Conservation (phyloP, 2,888 invertebrate species). For the Ferrisia virgata region DNA sequence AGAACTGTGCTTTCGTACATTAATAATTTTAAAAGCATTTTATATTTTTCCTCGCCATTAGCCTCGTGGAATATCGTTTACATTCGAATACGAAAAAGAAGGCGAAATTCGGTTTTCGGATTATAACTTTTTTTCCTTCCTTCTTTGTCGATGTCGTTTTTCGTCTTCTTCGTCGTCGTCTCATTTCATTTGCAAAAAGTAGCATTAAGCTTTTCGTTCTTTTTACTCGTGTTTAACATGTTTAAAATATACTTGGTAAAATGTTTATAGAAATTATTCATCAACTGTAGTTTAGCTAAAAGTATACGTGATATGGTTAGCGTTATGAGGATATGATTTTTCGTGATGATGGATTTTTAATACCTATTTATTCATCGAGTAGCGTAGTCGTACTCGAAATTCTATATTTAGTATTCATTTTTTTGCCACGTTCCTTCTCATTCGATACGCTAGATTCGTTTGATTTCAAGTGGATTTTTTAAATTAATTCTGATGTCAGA, state of each 20-base stretch:
- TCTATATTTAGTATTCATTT: too few species aligned
- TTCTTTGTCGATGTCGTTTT: background rate
- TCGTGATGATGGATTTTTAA: too few species aligned
- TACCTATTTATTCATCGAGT: too few species aligned
- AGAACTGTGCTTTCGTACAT: slow-evolving; percentile 27
- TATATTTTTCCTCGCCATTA: slow-evolving; percentile 40
- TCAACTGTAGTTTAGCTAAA: too few species aligned
- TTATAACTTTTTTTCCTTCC: background rate
- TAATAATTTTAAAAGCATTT: slow-evolving; percentile 42
- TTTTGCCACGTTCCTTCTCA: too few species aligned
- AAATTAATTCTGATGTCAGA: too few species aligned
- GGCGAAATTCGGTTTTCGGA: background rate
- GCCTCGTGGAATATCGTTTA: slow-evolving; percentile 35
- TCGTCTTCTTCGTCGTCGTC: background rate
- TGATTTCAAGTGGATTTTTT: too few species aligned
- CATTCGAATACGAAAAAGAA: background rate
- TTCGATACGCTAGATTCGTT: too few species aligned
- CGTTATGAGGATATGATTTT: too few species aligned
- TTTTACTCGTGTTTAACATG: background rate
- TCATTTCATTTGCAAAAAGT: background rate
- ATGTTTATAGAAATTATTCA: too few species aligned
- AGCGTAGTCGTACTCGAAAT: too few species aligned
- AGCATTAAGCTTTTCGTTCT: background rate
- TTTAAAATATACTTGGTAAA: background rate
- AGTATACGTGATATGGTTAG: too few species aligned